Evolutionary conservation across 2,797 vertebrate species (phyloP).

Genomic region (Rhinatrema bivittatum): DNA sequence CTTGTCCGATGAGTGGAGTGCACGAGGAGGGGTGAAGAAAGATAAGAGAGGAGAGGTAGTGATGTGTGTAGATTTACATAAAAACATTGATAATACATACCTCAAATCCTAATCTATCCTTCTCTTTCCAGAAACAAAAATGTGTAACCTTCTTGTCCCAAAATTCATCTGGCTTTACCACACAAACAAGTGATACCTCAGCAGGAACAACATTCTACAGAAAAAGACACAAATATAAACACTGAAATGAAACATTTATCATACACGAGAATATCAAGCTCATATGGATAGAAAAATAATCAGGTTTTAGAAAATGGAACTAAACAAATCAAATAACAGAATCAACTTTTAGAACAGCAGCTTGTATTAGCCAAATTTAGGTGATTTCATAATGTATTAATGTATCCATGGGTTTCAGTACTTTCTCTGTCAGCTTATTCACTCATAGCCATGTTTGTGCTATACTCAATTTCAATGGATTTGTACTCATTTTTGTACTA

Average conservation of each 20-base stretch:
- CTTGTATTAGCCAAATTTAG: neutral
- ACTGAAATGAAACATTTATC: too few species aligned
- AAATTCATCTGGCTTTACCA: slow-evolving; percentile 97
- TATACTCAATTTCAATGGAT: too few species aligned
- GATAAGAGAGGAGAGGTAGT: too few species aligned
- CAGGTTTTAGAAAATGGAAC: neutral
- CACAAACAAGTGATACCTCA: slow-evolving; percentile 94
- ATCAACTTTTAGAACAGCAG: neutral
- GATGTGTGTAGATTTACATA: too few species aligned
- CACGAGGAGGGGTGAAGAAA: too few species aligned
- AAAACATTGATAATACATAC: slow-evolving; percentile 62
- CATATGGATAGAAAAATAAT: neutral
- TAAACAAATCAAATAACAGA: neutral
- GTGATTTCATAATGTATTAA: too few species aligned
- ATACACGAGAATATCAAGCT: too few species aligned
- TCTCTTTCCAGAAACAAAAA: slow-evolving; percentile 99
- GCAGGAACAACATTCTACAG: slow-evolving; percentile 93
- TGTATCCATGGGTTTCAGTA: too few species aligned
- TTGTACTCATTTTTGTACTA: too few species aligned
- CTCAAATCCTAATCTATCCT: slow-evolving; percentile 96
- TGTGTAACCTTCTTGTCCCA: slow-evolving; percentile 99
- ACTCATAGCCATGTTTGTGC: too few species aligned
- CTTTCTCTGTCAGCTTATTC: too few species aligned
- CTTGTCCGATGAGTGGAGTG: too few species aligned
- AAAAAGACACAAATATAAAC: slow-evolving; percentile 16